Conservation (phyloP, 2,888 invertebrate species). For the Beris chalybata region DNA sequence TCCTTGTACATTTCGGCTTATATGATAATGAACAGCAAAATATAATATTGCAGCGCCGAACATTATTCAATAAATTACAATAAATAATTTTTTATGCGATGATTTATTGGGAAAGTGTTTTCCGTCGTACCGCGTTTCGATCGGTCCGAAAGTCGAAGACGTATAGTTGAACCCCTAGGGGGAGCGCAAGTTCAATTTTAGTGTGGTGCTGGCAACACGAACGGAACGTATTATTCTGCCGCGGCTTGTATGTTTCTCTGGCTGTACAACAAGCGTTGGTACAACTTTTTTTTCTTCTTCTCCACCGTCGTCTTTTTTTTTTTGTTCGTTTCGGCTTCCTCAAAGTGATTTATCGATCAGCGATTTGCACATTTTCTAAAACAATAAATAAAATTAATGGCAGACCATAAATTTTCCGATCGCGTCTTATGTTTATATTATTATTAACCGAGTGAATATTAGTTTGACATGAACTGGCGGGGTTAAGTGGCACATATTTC, state of each 20-base stretch:
- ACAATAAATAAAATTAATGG: constrained; percentile 40
- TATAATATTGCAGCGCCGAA: constrained; percentile 17
- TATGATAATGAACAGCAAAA: constrained; percentile 30
- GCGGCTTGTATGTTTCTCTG: too few species aligned
- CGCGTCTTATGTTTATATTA: constrained; percentile 8
- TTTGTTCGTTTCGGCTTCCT: not conserved
- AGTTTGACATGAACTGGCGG: constrained; percentile 8
- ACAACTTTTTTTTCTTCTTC: not conserved
- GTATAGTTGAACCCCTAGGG: too few species aligned
- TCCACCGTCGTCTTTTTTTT: not conserved
- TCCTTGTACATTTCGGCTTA: constrained; percentile 3
- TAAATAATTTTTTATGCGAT: constrained; percentile 36
- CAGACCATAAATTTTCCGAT: constrained; percentile 30
- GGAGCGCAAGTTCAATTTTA: too few species aligned
- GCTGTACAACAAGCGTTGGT: not conserved
- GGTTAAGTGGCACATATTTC: too few species aligned
- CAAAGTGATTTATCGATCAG: constrained; percentile 35
- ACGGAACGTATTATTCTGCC: too few species aligned
- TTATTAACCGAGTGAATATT: constrained; percentile 26
- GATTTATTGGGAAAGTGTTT: constrained; percentile 35
- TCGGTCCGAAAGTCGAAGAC: too few species aligned
- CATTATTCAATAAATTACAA: constrained; percentile 37
- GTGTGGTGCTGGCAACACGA: too few species aligned
- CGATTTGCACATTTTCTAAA: constrained; percentile 38
- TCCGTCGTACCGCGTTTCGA: constrained; percentile 7